Base-by-base conservation (phyloP, 2,888 invertebrate genomes). In the Unio delphinus region DNA sequence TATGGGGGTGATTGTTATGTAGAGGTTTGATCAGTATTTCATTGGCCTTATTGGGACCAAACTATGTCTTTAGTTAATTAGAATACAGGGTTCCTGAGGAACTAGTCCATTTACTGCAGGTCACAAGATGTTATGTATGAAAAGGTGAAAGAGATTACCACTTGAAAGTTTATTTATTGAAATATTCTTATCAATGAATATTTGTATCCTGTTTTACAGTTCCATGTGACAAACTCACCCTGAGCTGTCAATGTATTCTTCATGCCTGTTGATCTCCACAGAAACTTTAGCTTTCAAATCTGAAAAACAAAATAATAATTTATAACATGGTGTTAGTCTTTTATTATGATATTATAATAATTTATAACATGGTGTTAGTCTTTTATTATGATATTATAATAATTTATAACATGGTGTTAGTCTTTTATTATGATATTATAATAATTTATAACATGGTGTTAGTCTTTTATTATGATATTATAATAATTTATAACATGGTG, bases 241-340 rank as follows among this genome's bases (percentile, higher is more conserved):
- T 18, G 20, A 20, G n/a, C 64, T 63, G n/a, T 72, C 71, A 20
- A 76, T 58, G 63, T 75, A 76, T 67, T 80, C 79, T 60, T 79
- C 78, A 70, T 67, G 76, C 55, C 75, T 67, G 26, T 69, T 71
- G 60, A 79, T 75, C 60, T 71, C 65, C 23, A 80, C 76, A 28
- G 54, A 58, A 7, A 80, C 59, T 20, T 64, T 34, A 6, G 65
- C 73, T 23, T 26, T 57, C 28, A 62, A 55, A 58, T 64, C 73
- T 72, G 66, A 55, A 67, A 67, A 20, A 57, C n/a, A 11, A 23
- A 58, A 11, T 58, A 58, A n/a, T 23, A 20, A 20, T 58, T 23
- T 20, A 11, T 26, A 26, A 58, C n/a, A 20, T 20, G 26, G 58
- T 58, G 23, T 23, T 23, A 23, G 23, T 23, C 23, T 23, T 23